phyloP scores from a whole-genome alignment of 2,113 vertebrate species.

The Calypte anna region DNA sequence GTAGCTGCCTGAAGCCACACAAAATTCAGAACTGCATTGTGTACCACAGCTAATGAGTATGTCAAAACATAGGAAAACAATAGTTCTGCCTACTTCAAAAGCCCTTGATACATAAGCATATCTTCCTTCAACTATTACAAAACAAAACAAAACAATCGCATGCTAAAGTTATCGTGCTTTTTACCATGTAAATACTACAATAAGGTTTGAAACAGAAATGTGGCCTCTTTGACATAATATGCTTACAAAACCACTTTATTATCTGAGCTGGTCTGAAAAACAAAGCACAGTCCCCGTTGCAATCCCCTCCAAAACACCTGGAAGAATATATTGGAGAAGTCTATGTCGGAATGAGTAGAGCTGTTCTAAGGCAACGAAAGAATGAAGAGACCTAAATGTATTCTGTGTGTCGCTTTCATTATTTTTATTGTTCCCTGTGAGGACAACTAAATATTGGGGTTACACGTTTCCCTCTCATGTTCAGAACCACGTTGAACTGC shows the following conservation, averaged over 20 bases:
- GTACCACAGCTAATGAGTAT: not conserved
- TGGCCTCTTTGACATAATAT: not conserved
- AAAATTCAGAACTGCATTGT: not conserved
- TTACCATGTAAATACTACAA: not conserved
- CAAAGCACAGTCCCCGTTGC: not conserved
- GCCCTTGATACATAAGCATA: not conserved
- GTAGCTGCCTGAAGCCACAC: not conserved
- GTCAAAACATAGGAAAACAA: not conserved
- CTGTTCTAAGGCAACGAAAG: not conserved
- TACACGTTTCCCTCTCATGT: accelerated
- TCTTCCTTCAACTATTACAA: not conserved
- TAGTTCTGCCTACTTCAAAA: not conserved
- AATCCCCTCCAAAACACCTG: not conserved
- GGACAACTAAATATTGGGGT: not conserved
- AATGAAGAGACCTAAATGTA: not conserved
- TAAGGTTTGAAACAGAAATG: not conserved
- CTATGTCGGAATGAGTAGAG: accelerated
- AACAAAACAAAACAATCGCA: not conserved
- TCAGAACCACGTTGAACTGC: accelerated
- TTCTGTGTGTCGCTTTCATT: accelerated
- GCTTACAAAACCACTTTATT: not conserved
- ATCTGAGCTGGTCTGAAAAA: not conserved
- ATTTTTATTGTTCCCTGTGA: not conserved
- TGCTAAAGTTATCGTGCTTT: not conserved
- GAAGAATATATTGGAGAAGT: not conserved